Base-by-base conservation (phyloP, 2,888 invertebrate species). In the Meghimatium bilineatum region DNA sequence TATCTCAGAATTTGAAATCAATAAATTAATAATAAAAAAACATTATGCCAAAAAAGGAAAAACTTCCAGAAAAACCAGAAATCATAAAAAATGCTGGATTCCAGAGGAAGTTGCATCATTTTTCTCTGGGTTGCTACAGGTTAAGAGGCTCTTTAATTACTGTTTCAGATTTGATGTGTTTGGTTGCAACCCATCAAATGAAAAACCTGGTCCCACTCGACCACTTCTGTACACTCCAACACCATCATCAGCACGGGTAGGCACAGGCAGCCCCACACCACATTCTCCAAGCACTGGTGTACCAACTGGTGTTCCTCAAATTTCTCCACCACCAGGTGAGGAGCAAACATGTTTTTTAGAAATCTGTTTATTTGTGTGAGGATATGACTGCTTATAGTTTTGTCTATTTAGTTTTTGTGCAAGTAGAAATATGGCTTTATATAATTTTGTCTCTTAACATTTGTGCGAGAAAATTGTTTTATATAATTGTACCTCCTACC, bases 121-220 rank as follows among this genome's bases (percentile, higher is more conserved):
- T n/a, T n/a, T n/a, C n/a, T n/a, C n/a, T n/a, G n/a, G n/a, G n/a
- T n/a, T n/a, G n/a, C n/a, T n/a, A n/a, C n/a, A n/a, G n/a, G n/a
- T n/a, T n/a, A n/a, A n/a, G n/a, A n/a, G n/a, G n/a, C n/a, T 26
- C 26, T 26, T 29, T 72, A 23, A 36, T 20, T 14, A 5, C 38
- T 76, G 6, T 76, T 38, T 52, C 69, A 83, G 84, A 49, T 80
- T 87, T 74, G 83, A 87, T n/a, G 81, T 85, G 12, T 72, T 86
- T n/a, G 85, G 83, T 60, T 87, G 87, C 60, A 81, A 80, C 49
- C 77, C 80, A 44, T 69, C 84, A 1, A 1, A 14, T 12, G 56
- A 56, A 32, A 83, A 72, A 12, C 72, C 29, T 52, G 32, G 74
- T 38, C 56, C 82, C n/a, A 60, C 82, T 5, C 56, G 38, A 14